Evolutionary conservation across 2,888 invertebrate genomes (phyloP), one percentile per base, ranked within the genome.

Genomic region (Cetonia aurata): DNA sequence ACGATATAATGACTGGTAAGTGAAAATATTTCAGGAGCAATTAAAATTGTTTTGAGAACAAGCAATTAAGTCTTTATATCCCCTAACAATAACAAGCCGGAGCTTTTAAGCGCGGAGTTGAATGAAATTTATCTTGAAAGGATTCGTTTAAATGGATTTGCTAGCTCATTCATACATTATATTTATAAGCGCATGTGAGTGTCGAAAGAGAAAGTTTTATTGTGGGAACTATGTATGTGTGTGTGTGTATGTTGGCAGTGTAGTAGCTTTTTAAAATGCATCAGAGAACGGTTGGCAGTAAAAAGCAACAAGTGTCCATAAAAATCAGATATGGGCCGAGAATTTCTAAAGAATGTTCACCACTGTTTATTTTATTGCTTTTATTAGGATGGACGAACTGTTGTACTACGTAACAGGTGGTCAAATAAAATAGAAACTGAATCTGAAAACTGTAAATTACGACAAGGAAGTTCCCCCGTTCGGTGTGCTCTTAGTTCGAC

Each of bases 301-400:
- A 78, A 77, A 78, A 76, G 83, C 82, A 82, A 82, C 83, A 83
- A 82, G 82, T 82, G 81, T 81, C 81, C 78, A 82, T 82, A 82
- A 82, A 82, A 82, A 83, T 82, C 82, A 80, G 82, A 82, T 81
- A 82, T 82, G 80, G 79, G 77, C 76, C 76, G 78, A 76, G 80
- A 80, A 81, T 80, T 81, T 80, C 79, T 80, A 81, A 81, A 80
- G 80, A 81, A 82, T 81, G 81, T 80, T 78, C 80, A 80, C 80
- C 70, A 65, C 71, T 80, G 81, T 82, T 82, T 82, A 81, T 82
- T 82, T 81, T 82, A 82, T 82, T 82, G 81, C 82, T 82, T 82
- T 82, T 82, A 83, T 82, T 83, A 81, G 80, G 80, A 76, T 78
- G 78, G 78, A 79, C 78, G 78, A 79, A 80, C 79, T 78, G 79